phyloP scores from a whole-genome alignment of 1,140 invertebrate genomes.

The Diuraphis noxia region DNA sequence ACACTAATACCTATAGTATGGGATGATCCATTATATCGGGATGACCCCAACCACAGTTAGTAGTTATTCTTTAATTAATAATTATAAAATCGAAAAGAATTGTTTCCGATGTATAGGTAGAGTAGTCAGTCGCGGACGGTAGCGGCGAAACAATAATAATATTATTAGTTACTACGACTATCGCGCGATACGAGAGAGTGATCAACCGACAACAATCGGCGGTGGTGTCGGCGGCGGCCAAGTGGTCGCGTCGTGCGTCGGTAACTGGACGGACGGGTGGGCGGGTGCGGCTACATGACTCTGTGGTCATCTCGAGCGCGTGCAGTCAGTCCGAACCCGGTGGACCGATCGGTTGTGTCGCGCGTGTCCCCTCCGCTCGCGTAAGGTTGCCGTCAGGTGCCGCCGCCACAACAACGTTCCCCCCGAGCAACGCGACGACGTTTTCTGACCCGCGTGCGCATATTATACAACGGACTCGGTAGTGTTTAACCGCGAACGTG shows the following conservation, averaged over 20 bases:
- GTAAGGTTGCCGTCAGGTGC: background rate
- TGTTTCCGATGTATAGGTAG: background rate
- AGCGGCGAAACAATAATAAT: background rate
- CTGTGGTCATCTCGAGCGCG: slow-evolving; percentile 47
- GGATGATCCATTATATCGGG: too few species aligned
- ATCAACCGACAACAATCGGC: background rate
- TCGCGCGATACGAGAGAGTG: background rate
- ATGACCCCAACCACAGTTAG: too few species aligned
- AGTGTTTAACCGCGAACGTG: background rate
- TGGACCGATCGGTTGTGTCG: slow-evolving; percentile 27
- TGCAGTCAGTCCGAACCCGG: slow-evolving; percentile 47
- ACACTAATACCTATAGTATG: too few species aligned
- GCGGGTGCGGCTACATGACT: background rate
- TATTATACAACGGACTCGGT: background rate
- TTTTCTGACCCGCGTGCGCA: background rate
- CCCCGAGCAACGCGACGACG: background rate
- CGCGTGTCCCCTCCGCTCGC: background rate
- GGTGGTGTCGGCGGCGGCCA: background rate
- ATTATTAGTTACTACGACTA: background rate
- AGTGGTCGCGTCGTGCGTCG: background rate
- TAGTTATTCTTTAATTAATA: too few species aligned
- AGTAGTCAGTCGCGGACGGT: background rate
- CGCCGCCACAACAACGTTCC: background rate
- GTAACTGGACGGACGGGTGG: background rate
- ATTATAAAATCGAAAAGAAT: background rate